A percentile compares a stretch with the other conserved stretches of the same genome.
Evolutionary conservation across 2,888 invertebrate genomes (phyloP).

Genomic region (Thera obeliscata): DNA sequence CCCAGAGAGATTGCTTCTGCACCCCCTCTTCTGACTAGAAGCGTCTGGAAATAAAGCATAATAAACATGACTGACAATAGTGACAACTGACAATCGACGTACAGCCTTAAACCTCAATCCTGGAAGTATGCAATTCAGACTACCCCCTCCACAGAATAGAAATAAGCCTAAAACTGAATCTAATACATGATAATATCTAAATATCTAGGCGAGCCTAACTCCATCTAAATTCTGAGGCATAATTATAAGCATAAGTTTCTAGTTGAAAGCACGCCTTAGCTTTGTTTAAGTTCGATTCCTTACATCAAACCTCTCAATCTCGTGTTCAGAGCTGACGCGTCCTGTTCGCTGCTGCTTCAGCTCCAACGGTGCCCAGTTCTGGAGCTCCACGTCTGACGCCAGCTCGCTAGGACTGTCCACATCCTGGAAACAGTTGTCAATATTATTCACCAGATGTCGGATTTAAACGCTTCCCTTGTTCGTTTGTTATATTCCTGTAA

Average conservation of each 20-base stretch:
- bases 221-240: no score
- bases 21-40: slow-evolving; percentile 68
- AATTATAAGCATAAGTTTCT: no score
- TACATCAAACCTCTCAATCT: slow-evolving; percentile 65
- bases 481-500: no score
- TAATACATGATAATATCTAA: no score
- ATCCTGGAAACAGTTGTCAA: slow-evolving; percentile 54
- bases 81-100: no score
- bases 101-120: no score
- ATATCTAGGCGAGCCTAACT: no score
- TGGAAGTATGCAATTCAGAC: no score
- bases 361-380: slow-evolving; percentile 60
- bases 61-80: not conserved
- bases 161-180: no score
- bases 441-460: not conserved
- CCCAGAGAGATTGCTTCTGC: slow-evolving; percentile 71
- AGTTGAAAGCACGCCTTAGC: not conserved
- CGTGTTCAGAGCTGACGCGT: slow-evolving; percentile 52
- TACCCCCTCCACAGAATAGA: no score
- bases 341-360: slow-evolving; percentile 55
- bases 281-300: slow-evolving; percentile 33
- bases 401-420: slow-evolving; percentile 57
- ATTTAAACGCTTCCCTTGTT: no score
- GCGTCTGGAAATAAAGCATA: slow-evolving; percentile 53
- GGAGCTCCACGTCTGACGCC: slow-evolving; percentile 59